Evolutionary conservation across 2,888 invertebrate genomes (phyloP).

Genomic region (Trichopoda pennipes): DNA sequence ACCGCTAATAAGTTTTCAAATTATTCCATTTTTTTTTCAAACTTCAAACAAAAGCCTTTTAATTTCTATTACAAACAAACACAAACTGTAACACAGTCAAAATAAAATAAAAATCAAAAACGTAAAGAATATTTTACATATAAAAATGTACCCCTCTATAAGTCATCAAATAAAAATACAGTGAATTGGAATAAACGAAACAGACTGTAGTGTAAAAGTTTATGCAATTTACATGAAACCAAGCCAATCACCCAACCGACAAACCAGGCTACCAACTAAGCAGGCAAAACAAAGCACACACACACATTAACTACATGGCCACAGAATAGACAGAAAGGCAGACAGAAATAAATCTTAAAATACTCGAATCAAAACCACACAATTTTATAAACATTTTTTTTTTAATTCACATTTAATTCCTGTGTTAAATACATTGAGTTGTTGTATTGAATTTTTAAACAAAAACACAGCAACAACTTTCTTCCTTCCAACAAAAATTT

Average conservation of each 20-base stretch:
- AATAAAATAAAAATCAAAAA: too few species aligned
- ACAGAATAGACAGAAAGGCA: conserved; percentile 12
- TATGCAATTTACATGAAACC: conserved; percentile 40
- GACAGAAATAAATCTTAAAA: conserved; percentile 56
- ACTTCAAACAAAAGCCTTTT: conserved; percentile 7
- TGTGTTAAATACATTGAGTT: conserved; percentile 53
- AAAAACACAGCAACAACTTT: conserved; percentile 11
- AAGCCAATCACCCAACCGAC: conserved; percentile 39
- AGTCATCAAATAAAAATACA: too few species aligned
- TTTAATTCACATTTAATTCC: conserved; percentile 11
- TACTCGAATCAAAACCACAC: conserved; percentile 68
- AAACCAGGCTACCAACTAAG: conserved; percentile 41
- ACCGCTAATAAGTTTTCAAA: conserved; percentile 56
- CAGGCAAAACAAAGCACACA: neutral
- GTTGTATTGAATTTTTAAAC: conserved; percentile 56
- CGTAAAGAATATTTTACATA: conserved; percentile 26
- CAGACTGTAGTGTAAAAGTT: conserved; percentile 55
- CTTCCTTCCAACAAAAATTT: too few species aligned
- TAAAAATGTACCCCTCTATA: neutral
- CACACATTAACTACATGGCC: conserved; percentile 9
- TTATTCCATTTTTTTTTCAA: conserved; percentile 18
- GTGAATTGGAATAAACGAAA: neutral
- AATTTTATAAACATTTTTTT: conserved; percentile 31
- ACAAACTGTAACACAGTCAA: conserved; percentile 42
- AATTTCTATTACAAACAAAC: conserved; percentile 6